Evolutionary conservation across 2,113 vertebrate genomes (phyloP).

Genomic region (Ifrita kowaldi): DNA sequence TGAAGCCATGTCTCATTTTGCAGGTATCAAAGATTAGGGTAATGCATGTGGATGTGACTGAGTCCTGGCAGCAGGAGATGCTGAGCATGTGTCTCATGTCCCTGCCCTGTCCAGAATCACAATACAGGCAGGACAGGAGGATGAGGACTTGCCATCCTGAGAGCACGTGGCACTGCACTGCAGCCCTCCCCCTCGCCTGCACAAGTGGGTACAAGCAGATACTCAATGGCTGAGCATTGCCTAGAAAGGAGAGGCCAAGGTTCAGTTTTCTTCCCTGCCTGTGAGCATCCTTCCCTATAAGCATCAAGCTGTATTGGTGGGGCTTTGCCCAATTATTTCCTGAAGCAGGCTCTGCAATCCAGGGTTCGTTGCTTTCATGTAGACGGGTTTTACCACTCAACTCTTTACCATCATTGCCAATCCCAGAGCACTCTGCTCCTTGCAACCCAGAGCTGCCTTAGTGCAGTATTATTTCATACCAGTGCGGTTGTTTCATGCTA

Average conservation of each 20-base stretch:
- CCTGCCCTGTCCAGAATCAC: not conserved
- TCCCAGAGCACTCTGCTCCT: not conserved
- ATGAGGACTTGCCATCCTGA: not conserved
- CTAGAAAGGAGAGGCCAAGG: not conserved
- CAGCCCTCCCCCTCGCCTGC: not conserved
- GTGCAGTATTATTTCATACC: not conserved
- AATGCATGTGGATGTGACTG: not conserved
- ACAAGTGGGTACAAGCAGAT: not conserved
- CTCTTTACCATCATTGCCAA: not conserved
- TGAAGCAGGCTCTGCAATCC: not conserved
- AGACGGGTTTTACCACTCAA: not conserved
- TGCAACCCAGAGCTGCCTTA: not conserved
- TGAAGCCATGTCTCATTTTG: accelerated
- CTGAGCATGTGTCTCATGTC: not conserved
- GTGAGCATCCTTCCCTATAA: not conserved
- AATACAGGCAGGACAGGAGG: not conserved
- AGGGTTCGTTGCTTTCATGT: not conserved
- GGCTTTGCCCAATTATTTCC: not conserved
- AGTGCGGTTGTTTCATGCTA: not conserved
- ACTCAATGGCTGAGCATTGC: not conserved
- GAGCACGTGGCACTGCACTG: not conserved
- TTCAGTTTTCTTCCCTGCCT: not conserved
- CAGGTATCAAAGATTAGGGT: not conserved
- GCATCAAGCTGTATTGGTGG: not conserved
- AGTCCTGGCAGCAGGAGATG: not conserved